These are phyloP conservation scores for Leuctra nigra DNA, from an alignment of 2,888 invertebrate species.

Conservation along the genomic window DNA sequence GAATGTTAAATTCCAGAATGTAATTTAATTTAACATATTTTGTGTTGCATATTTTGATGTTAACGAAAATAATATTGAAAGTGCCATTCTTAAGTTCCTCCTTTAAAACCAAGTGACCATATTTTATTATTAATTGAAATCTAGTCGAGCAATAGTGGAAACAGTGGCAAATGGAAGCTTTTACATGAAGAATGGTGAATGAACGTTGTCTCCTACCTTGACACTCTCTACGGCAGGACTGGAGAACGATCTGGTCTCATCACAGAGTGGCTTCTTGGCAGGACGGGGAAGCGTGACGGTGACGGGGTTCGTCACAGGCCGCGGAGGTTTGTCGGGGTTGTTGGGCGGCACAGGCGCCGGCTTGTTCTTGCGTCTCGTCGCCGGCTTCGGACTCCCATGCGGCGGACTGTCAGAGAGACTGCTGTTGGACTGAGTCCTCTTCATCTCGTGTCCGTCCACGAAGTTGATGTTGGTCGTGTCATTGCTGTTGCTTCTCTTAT, in stretches of 20 bases:
- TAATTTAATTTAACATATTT: too few species aligned
- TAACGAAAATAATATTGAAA: too few species aligned
- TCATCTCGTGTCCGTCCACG: slow-evolving; percentile 40
- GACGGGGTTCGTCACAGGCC: slow-evolving; percentile 49
- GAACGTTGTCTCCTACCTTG: too few species aligned
- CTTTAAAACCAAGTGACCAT: too few species aligned
- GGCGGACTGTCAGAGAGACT: slow-evolving; percentile 57
- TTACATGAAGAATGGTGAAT: too few species aligned
- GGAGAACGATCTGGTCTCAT: slow-evolving; percentile 37
- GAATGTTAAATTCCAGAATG: too few species aligned
- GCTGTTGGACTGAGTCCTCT: slow-evolving; percentile 59
- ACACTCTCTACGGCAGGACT: too few species aligned
- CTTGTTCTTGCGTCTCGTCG: slow-evolving; percentile 65
- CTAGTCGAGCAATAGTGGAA: too few species aligned
- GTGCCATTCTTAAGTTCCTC: too few species aligned
- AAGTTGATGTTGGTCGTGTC: slow-evolving; percentile 49
- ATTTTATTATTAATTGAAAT: too few species aligned
- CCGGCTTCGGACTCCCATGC: slow-evolving; percentile 67
- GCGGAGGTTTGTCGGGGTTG: slow-evolving; percentile 55
- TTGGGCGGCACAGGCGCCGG: slow-evolving; percentile 41
- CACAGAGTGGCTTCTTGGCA: slow-evolving; percentile 47
- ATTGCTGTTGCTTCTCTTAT: slow-evolving; percentile 53
- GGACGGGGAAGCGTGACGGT: slow-evolving; percentile 54
- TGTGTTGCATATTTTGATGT: too few species aligned
- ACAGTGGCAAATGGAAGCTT: too few species aligned